phyloP scores from a whole-genome alignment of 2,797 vertebrate genomes.

The Pseudocheirus occidentalis region DNA sequence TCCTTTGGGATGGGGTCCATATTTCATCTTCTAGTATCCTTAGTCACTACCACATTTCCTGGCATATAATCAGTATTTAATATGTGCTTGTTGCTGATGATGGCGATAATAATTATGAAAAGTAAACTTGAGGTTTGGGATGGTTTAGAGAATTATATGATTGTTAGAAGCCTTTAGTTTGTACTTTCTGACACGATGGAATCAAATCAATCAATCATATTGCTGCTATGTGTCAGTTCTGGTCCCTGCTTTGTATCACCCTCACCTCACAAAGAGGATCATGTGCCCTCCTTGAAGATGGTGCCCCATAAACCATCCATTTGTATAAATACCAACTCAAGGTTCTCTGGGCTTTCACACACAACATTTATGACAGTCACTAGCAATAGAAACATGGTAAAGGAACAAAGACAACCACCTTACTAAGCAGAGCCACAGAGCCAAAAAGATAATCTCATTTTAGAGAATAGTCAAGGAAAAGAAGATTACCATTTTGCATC shows the following conservation, averaged over 20 bases:
- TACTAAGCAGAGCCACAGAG: background rate
- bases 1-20: background rate
- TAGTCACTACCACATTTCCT: background rate
- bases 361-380: background rate
- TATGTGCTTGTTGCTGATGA: background rate
- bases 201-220: background rate
- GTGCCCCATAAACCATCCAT: background rate
- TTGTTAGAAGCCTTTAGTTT: background rate
- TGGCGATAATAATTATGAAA: background rate
- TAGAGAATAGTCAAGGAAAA: background rate
- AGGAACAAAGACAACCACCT: background rate
- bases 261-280: background rate
- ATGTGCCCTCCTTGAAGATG: background rate
- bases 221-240: background rate
- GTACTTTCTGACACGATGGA: background rate
- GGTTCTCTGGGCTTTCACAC: background rate
- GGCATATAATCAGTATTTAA: background rate
- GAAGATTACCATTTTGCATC: background rate
- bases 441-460: background rate
- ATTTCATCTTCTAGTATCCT: background rate
- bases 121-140: background rate
- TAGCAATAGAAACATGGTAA: background rate
- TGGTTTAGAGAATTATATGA: background rate
- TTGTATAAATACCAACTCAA: background rate
- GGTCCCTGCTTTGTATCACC: background rate